These are phyloP conservation scores for Formica exsecta DNA, from an alignment of 1,140 invertebrate species.

Conservation along the genomic window DNA sequence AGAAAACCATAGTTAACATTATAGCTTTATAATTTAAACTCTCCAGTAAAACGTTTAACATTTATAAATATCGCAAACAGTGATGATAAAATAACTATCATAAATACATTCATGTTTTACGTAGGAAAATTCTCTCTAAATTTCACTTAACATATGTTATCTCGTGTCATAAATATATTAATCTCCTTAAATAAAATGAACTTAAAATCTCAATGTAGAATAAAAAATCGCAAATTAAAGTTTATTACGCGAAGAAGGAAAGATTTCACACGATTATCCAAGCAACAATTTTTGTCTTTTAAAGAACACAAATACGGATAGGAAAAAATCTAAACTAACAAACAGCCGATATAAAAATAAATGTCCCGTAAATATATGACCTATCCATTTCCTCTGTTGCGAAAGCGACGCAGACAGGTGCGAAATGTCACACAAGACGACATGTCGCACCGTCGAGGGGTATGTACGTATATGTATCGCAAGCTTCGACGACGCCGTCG, in stretches of 20 bases:
- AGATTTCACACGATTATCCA: neutral
- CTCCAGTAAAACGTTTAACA: neutral
- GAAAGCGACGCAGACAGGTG: neutral
- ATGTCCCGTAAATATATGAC: too few relatives aligned
- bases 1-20: neutral
- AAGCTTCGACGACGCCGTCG: neutral
- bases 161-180: neutral
- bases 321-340: neutral
- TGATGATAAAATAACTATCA: neutral
- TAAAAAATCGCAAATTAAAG: neutral
- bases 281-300: neutral
- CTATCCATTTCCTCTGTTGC: too few relatives aligned
- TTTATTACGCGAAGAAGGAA: neutral
- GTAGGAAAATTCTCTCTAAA: neutral
- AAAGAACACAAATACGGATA: neutral
- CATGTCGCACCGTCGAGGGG: neutral
- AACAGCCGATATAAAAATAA: neutral
- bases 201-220: neutral
- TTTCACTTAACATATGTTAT: neutral
- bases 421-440: conserved; percentile 26
- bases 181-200: neutral
- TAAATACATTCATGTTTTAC: neutral
- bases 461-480: too few relatives aligned
- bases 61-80: neutral
- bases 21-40: neutral